These are phyloP conservation scores for Griposia aprilina DNA, from an alignment of 2,888 invertebrate species.

Conservation along the genomic window DNA sequence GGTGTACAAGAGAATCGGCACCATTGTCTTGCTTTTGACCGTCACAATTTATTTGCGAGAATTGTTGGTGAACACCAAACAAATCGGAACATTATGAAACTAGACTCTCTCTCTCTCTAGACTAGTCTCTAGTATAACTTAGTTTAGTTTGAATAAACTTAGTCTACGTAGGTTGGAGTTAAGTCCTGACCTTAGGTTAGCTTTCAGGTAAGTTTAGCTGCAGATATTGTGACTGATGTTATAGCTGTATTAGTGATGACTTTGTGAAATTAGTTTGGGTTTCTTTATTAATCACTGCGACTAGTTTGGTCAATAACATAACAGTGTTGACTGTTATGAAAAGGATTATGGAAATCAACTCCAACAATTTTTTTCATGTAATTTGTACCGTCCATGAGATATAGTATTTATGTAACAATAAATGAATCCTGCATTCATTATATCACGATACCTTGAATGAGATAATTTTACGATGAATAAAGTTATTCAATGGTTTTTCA, in stretches of 20 bases:
- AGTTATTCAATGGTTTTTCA: not conserved
- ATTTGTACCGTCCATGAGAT: too few species aligned
- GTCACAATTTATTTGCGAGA: not conserved
- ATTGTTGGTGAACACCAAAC: slow-evolving; percentile 10
- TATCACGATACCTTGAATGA: not conserved
- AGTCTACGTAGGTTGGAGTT: not conserved
- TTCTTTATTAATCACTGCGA: not conserved
- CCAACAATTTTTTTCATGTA: too few species aligned
- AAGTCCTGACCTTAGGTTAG: not conserved
- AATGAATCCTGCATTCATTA: not conserved
- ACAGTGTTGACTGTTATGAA: not conserved
- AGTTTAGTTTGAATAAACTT: slow-evolving; percentile 23
- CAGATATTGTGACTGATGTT: slow-evolving; percentile 11
- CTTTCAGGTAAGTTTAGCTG: slow-evolving; percentile 8
- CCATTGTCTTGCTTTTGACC: not conserved
- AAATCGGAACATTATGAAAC: not conserved
- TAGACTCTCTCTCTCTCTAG: too few species aligned
- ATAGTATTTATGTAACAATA: too few species aligned
- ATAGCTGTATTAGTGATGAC: not conserved
- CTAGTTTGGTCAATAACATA: not conserved
- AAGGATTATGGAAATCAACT: not conserved
- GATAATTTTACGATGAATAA: not conserved
- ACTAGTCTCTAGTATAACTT: too few species aligned
- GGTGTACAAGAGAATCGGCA: too few species aligned
- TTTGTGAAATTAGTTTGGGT: slow-evolving; percentile 15